A percentile compares a stretch with the other conserved stretches of the same genome.
Conservation (phyloP, 2,888 invertebrate genomes). For the Drosophila stalkeri region DNA sequence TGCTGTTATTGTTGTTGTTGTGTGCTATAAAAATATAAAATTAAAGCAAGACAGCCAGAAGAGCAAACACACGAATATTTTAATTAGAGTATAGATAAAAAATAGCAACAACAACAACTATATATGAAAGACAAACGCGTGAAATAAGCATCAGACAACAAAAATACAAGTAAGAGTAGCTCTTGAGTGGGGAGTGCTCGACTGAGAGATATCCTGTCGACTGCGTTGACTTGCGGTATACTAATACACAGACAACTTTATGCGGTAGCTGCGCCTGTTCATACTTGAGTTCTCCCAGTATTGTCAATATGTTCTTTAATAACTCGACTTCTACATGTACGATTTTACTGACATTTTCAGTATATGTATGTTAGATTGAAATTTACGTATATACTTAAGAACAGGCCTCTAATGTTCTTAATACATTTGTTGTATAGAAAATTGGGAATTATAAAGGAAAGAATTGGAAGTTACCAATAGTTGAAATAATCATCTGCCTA, state of each 20-base stretch:
- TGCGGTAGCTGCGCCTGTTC: not conserved
- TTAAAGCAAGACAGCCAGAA: conserved; percentile 33
- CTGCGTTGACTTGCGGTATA: not conserved
- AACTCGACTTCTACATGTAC: not conserved
- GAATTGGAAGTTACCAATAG: not conserved
- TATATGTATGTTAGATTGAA: not conserved
- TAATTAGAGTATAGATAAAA: conserved; percentile 82
- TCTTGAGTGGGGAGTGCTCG: not conserved
- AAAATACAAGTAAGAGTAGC: not conserved
- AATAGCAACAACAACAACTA: conserved; percentile 57
- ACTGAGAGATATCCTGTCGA: not conserved
- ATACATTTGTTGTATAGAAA: not conserved
- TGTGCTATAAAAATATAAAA: conserved; percentile 49
- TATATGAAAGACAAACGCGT: conserved; percentile 18
- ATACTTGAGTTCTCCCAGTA: not conserved
- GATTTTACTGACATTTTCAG: not conserved
- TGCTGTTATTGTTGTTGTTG: conserved; percentile 17
- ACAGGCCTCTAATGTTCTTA: not conserved
- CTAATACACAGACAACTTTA: not conserved
- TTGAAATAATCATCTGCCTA: not conserved
- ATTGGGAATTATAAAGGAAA: not conserved
- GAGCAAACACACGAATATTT: conserved; percentile 73
- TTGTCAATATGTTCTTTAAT: not conserved
- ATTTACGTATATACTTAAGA: not conserved
- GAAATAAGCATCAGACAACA: conserved; percentile 46